Percentiles rank a stretch among this genome's conserved stretches.
phyloP scores from a whole-genome alignment of 2,888 invertebrate species.

The Eilema caniola region DNA sequence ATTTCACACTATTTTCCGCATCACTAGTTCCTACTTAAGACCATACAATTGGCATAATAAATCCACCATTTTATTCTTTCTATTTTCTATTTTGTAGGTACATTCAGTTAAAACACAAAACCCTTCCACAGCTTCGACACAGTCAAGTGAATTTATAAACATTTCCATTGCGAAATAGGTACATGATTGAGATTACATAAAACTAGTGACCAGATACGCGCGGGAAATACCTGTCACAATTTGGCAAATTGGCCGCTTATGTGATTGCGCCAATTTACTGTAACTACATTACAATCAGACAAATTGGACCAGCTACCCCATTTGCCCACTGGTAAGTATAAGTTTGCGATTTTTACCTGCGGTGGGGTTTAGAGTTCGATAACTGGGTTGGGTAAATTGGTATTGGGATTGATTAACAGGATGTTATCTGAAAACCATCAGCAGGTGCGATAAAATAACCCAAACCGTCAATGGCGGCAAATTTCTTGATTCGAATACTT shows the following conservation, averaged over 20 bases:
- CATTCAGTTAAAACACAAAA: too few relatives aligned
- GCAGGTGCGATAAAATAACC: too few relatives aligned
- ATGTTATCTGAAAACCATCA: too few relatives aligned
- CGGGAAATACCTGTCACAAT: conserved; percentile 9
- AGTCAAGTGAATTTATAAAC: background rate
- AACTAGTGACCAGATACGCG: background rate
- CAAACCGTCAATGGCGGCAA: too few relatives aligned
- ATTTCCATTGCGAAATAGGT: background rate
- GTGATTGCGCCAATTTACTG: conserved; percentile 6
- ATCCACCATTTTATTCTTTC: too few relatives aligned
- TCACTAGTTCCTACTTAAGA: too few relatives aligned
- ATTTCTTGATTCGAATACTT: too few relatives aligned
- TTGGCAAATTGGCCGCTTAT: conserved; percentile 6
- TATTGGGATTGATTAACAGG: too few relatives aligned
- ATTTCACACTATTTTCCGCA: too few relatives aligned
- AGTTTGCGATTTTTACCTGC: background rate
- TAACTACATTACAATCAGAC: background rate
- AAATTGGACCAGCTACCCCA: background rate
- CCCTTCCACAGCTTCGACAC: too few relatives aligned
- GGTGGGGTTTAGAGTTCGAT: background rate
- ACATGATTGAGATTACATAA: background rate
- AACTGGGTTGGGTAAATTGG: background rate
- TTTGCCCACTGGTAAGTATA: background rate
- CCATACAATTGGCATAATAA: too few relatives aligned
- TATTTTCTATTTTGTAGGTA: too few relatives aligned